Base-by-base conservation (phyloP, 2,113 vertebrate genomes). In the Mystacornis crossleyi region DNA sequence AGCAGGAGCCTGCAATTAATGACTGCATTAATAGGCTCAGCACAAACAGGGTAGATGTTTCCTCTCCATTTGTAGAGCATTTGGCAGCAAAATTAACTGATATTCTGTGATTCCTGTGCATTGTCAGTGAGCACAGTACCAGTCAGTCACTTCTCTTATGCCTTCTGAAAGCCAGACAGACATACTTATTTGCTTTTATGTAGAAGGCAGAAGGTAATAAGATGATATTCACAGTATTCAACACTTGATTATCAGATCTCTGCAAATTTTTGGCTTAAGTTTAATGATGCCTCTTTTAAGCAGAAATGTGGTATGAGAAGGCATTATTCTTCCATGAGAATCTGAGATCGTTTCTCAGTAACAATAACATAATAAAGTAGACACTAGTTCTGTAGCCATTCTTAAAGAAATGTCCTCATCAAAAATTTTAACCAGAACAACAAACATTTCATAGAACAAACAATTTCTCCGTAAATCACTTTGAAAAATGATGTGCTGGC, bases 1-100 rank as follows among this genome's bases (percentile, higher is more conserved):
- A 95, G 71, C 73, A 94, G 86, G 51, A 94, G 73, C 91, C 70
- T 93, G 70, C 62, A 95, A 73, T 96, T 94, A 94, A 84, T 82
- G 74, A 67, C 74, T 77, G 66, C 40, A 57, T 94, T 93, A 97
- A 93, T 55, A 72, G n/a, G 31, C 74, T 90, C 87, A 96, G 79
- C 29, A 81, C 43, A 89, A 96, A 83, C 45, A 70, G 55, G 29
- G 47, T 57, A 42, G 10, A 2, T 78, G 43, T 95, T 93, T 86
- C 40, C 18, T 86, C 23, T 74, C 65, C 53, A 60, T 96, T 94
- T 91, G 54, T 31, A 10, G 24, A 94, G 83, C 83, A 89, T 55
- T 53, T 96, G 78, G 83, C 77, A 86, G 61, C 33, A 74, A 89
- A 91, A 91, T 87, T 82, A 94, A 94, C 19, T 96, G 92, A 90